Evolutionary conservation across 2,888 invertebrate species (phyloP), one percentile per base, ranked within the genome.

Genomic region (Piscicola geometra): DNA sequence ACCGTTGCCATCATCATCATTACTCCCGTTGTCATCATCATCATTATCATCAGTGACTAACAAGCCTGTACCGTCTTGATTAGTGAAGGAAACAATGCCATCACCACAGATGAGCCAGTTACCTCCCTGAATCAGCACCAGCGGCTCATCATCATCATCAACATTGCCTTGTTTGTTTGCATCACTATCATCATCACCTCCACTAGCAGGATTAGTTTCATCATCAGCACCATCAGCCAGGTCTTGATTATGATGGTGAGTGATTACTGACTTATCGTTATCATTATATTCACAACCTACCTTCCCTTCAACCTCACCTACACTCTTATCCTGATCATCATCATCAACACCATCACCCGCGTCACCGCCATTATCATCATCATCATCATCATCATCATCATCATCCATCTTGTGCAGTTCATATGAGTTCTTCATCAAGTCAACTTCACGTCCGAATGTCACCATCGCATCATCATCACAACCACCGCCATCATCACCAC

Each of bases 341-440:
- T n/a, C n/a, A n/a, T n/a, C n/a, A n/a, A n/a, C n/a, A n/a, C n/a
- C 41, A 15, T 41, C 41, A 41, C 15, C 41, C 5, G 15, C 41
- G 9, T 41, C 15, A 41, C 9, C 41, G 41, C 41, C 15, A 41
- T 41, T 41, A 9, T 41, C 21, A 64, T 12, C 21, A 12, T 64
- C 64, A 64, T 64, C 21, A 12, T 28, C 30, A 64, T 5, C 32
- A 67, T 67, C 67, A 30, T 18, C 67, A 32, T 32, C 67, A 67
- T 15, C 25, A 56, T 56, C n/a, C 12, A 56, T 5, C n/a, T 56
- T 21, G n/a, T 56, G 60, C 60, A 56, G 60, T 56, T 56, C 60
- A 21, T 18, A 56, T 3, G 60, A 56, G 25, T 56, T 21, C 25
- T 21, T 56, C 60, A 56, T 56, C 60, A 56, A 25, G n/a, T 18